Evolutionary conservation across 2,797 vertebrate genomes (phyloP).

Genomic region (Arctocebus calabarensis): DNA sequence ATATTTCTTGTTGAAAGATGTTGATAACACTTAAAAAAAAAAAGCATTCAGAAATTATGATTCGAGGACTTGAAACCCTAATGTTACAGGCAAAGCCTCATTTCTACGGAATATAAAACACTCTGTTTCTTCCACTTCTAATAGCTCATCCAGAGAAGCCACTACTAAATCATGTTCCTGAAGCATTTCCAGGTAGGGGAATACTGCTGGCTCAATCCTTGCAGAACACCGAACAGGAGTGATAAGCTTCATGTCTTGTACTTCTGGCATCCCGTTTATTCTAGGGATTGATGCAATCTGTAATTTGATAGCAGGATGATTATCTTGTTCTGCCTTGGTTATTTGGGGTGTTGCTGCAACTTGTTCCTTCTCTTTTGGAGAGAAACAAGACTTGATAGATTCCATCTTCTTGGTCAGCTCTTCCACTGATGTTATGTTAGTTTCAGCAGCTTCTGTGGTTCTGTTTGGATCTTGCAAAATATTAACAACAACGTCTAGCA

Average conservation of each 20-base stretch:
- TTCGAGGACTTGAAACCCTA: conserved; percentile 72
- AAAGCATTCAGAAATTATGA: neutral
- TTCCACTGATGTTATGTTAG: neutral
- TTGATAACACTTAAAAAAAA: neutral
- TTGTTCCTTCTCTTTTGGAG: neutral
- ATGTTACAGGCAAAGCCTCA: conserved; percentile 84
- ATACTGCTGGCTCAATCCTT: conserved; percentile 87
- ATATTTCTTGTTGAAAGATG: neutral
- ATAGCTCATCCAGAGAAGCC: conserved; percentile 90
- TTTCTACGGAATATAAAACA: conserved; percentile 85
- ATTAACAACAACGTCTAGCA: conserved; percentile 91
- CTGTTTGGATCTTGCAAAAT: conserved; percentile 89
- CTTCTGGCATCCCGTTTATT: conserved; percentile 43
- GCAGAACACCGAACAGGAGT: conserved; percentile 94
- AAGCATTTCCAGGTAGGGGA: conserved; percentile 89
- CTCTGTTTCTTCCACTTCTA: conserved; percentile 84
- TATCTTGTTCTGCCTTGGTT: fast-evolving
- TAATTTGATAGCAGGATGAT: conserved; percentile 83
- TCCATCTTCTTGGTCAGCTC: conserved; percentile 31
- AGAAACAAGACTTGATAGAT: conserved; percentile 9
- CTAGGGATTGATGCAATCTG: conserved; percentile 76
- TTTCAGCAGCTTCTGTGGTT: conserved; percentile 53
- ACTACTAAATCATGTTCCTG: conserved; percentile 93
- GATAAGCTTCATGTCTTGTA: conserved; percentile 90
- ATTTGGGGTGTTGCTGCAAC: neutral